A percentile compares a stretch with the other conserved stretches of the same genome.
These are phyloP conservation scores for Ditylenchus weischeri DNA, from an alignment of 2,888 invertebrate species.

Conservation along the genomic window DNA sequence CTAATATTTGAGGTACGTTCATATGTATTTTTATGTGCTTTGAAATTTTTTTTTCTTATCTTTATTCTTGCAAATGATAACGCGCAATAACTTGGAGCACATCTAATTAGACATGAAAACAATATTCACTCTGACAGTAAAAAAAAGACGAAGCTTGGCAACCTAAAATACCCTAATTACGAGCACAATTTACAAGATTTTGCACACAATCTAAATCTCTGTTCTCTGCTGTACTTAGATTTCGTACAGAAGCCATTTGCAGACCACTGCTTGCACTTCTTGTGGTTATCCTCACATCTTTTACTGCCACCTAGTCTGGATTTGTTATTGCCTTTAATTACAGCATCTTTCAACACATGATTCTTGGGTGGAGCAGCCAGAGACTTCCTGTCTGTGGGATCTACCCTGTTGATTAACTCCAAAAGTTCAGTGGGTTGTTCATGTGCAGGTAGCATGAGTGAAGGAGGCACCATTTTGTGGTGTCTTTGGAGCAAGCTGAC, in stretches of 20 bases:
- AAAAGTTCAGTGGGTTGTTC: neutral
- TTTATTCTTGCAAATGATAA: too few relatives aligned
- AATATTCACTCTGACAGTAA: too few relatives aligned
- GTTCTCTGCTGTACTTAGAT: constrained; percentile 25
- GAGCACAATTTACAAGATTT: constrained; percentile 32
- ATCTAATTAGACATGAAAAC: too few relatives aligned
- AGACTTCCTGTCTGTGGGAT: neutral
- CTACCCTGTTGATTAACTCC: neutral
- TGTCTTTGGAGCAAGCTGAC: neutral
- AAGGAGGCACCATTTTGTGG: neutral
- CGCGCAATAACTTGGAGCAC: too few relatives aligned
- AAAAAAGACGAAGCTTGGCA: too few relatives aligned
- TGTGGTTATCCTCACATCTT: constrained; percentile 5
- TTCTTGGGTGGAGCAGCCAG: constrained; percentile 1
- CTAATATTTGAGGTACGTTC: too few relatives aligned
- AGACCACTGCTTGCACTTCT: constrained; percentile 27
- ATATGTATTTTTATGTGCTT: too few relatives aligned
- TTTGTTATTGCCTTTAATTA: neutral
- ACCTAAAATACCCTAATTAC: too few relatives aligned
- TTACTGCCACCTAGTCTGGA: too few relatives aligned
- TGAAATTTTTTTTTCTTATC: too few relatives aligned
- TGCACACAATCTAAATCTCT: constrained; percentile 27
- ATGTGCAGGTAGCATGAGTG: neutral
- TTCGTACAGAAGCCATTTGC: constrained; percentile 33
- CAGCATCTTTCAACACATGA: neutral